Evolutionary conservation across 2,797 vertebrate genomes (phyloP), one percentile per base, ranked within the genome.

Genomic region (Hemibagrus guttatus): DNA sequence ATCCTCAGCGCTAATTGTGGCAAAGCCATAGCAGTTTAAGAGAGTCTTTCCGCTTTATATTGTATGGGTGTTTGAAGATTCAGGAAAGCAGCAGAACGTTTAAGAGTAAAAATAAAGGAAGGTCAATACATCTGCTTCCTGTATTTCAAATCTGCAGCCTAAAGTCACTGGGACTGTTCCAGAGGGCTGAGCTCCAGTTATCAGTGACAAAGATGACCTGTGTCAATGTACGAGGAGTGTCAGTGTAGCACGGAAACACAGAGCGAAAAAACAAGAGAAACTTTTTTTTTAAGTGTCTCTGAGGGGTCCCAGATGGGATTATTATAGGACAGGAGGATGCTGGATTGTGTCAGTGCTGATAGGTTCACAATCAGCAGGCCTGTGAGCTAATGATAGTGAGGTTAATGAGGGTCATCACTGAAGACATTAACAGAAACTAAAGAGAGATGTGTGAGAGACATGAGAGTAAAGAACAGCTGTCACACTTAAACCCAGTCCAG

Each of bases 301-400:
- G 83, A 56, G n/a, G 19, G 63, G 68, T 19, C 19, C 58, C 61
- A 39, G 19, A 66, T 90, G 91, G 89, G 91, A 94, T 90, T 89
- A 85, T 28, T 52, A 74, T 21, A 16, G 4, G 61, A 76, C 56
- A 75, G n/a, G 26, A 31, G 89, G 21, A 85, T 59, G 91, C 74
- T 90, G 91, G 90, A 90, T 87, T 89, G 87, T 42, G 83, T 31
- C 12, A 78, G 59, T 68, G 26, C 84, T 92, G 93, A 93, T 92
- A 93, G 83, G 56, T 75, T 87, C 63, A 23, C 84, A 82, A 87
- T 85, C 86, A 87, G 85, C 26, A 35, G 74, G 69, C 85, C 90
- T 89, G 91, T 91, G 28, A 39, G 0, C 83, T 74, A 79, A 72
- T 89, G 91, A 92, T 91, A 91, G 90, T 35, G 63, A 0, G 91